Conservation (phyloP, 2,888 invertebrate genomes). For the Folsomia manolachei region DNA sequence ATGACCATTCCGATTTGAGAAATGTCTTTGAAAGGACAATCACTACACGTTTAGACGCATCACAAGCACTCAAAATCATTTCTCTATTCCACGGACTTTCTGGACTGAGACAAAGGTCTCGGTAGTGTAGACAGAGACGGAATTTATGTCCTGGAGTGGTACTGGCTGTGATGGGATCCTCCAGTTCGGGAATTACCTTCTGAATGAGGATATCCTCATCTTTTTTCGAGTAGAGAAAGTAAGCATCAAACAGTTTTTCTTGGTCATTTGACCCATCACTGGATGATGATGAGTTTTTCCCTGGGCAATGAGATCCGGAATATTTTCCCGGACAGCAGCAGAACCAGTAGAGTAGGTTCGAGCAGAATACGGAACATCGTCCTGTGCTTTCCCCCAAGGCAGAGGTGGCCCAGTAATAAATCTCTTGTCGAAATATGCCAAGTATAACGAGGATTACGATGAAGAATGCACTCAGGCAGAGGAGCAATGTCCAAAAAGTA, state of each 20-base stretch:
- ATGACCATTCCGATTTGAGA: slow-evolving; percentile 80
- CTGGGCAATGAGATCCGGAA: slow-evolving; percentile 1
- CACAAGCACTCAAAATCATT: slow-evolving; percentile 81
- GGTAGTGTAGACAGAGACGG: slow-evolving; percentile 79
- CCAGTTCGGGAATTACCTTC: slow-evolving; percentile 74
- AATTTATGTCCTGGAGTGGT: slow-evolving; percentile 61
- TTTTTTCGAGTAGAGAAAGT: slow-evolving; percentile 83
- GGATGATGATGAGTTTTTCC: background rate
- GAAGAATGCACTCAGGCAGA: slow-evolving; percentile 32
- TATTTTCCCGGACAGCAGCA: slow-evolving; percentile 26
- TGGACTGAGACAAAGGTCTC: slow-evolving; percentile 76
- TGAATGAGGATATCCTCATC: slow-evolving; percentile 83
- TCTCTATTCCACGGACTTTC: slow-evolving; percentile 78
- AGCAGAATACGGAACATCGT: background rate
- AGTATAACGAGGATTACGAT: slow-evolving; percentile 36
- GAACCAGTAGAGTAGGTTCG: background rate
- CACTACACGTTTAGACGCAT: slow-evolving; percentile 78
- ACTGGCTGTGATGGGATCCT: slow-evolving; percentile 58
- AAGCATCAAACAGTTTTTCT: slow-evolving; percentile 70
- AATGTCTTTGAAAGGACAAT: slow-evolving; percentile 85
- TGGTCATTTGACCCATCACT: slow-evolving; percentile 18
- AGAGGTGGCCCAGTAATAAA: slow-evolving; percentile 25
- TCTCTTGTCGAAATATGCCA: slow-evolving; percentile 38
- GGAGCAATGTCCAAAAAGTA: slow-evolving; percentile 22
- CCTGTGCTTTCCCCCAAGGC: background rate